Evolutionary conservation across 2,797 vertebrate genomes (phyloP), one percentile per base, ranked within the genome.

Genomic region (Tokudaia tokunoshimensis): DNA sequence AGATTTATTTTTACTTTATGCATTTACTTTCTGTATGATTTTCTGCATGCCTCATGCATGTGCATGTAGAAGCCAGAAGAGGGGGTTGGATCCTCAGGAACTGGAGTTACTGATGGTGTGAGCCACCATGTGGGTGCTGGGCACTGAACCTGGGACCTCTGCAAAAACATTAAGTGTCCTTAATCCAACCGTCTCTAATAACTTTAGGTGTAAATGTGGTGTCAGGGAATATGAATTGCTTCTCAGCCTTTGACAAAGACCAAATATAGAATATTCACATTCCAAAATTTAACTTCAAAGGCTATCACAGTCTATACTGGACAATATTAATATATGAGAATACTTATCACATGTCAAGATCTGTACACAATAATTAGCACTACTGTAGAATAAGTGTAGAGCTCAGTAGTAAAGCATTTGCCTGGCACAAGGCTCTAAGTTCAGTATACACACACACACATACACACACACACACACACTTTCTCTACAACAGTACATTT

Each of bases 241-340:
- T 67, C 44, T 37, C 63, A 52, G 65, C 63, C 47, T 70, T 70
- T 70, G 17, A 50, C 47, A 26, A 52, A 88, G 10, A 75, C 31
- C 70, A 88, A 75, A 24, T 75, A n/a, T 44, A 75, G 52, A 52
- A 75, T 55, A 59, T n/a, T 6, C 20, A 88, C 70, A 88, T 59
- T 88, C 29, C n/a, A 75, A 86, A 82, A 89, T 1, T 93, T 31
- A 17, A 95, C 82, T 74, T 93, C 65, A 91, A 91, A 92, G 55
- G 20, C 4, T 82, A 95, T 67, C 29, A 84, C 29, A 84, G 63
- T n/a, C 78, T 79, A 59, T 11, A 76, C 12, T 89, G 79, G 92
- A 91, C 10, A 87, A 24, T 70, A 76, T 79, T 11, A 94, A 26
- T 63, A 50, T 57, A 91, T 72, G 20, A 95, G 13, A 94, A 75